These are phyloP conservation scores for Chitala chitala DNA, from an alignment of 2,113 vertebrate species.

Conservation along the genomic window DNA sequence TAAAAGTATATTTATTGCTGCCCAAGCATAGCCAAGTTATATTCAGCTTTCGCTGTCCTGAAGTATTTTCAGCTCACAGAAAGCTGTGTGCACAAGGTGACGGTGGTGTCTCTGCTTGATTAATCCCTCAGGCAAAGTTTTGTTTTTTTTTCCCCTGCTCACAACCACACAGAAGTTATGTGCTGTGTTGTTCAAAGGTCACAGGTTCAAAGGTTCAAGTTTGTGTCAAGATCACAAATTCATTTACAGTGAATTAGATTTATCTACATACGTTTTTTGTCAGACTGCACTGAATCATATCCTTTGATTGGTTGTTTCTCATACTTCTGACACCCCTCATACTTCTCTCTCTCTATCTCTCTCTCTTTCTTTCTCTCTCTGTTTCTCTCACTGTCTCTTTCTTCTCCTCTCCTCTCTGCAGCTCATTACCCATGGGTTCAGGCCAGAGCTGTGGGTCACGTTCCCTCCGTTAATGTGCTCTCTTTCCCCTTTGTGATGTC, in stretches of 20 bases:
- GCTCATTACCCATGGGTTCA: background rate
- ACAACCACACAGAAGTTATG: too few relatives aligned
- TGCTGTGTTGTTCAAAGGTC: background rate
- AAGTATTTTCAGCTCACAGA: too few relatives aligned
- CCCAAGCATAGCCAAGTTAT: too few relatives aligned
- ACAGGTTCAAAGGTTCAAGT: background rate
- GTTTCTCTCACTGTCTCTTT: background rate
- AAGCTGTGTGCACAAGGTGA: too few relatives aligned
- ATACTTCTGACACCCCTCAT: background rate
- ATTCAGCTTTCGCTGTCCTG: too few relatives aligned
- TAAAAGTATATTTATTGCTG: background rate
- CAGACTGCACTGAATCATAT: background rate
- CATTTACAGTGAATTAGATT: background rate
- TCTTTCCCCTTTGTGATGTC: background rate
- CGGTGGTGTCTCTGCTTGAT: too few relatives aligned
- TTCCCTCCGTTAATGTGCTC: background rate
- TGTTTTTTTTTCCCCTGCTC: too few relatives aligned
- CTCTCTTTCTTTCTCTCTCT: background rate
- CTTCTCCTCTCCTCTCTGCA: background rate
- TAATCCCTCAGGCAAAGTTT: too few relatives aligned
- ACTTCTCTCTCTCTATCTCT: background rate
- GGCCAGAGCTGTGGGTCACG: background rate
- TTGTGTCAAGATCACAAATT: background rate
- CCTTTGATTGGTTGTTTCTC: background rate
- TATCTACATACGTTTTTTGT: background rate